Percentiles rank a stretch among this genome's conserved stretches.
phyloP scores from a whole-genome alignment of 2,113 vertebrate genomes.

The Austrofundulus limnaeus region DNA sequence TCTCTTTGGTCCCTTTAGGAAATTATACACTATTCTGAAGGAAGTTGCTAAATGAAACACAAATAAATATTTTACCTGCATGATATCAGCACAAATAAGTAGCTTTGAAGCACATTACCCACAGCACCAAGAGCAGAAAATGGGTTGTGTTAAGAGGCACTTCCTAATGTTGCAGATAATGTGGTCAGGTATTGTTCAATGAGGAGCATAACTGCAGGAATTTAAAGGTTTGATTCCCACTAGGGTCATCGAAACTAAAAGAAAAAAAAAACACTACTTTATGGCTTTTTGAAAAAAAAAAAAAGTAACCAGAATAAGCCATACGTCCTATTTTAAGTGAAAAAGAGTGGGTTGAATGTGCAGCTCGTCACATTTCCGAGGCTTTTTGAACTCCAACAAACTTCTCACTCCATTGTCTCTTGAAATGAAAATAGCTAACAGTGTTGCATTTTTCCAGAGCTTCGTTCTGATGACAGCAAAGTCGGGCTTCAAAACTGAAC shows the following conservation, averaged over 20 bases:
- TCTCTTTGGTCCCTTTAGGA: conserved; percentile 2
- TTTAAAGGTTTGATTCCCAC: conserved; percentile 54
- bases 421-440: conserved; percentile 32
- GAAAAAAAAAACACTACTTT: conserved; percentile 42
- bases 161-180: conserved; percentile 34
- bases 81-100: conserved; percentile 6
- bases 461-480: conserved; percentile 6
- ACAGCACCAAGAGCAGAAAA: conserved; percentile 2
- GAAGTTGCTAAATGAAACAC: not conserved
- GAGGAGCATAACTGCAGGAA: conserved; percentile 37
- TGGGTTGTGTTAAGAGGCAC: conserved; percentile 39
- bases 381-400: conserved; percentile 44
- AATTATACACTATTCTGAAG: not conserved
- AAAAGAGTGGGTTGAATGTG: conserved; percentile 59
- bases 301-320: conserved; percentile 43
- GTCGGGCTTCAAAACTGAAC: conserved; percentile 3
- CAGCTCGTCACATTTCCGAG: conserved; percentile 35
- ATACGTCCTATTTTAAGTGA: conserved; percentile 52
- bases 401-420: conserved; percentile 20
- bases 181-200: conserved; percentile 23
- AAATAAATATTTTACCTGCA: conserved; percentile 13
- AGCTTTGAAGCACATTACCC: conserved; percentile 31
- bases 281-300: conserved; percentile 55
- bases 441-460: conserved; percentile 17
- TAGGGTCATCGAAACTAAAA: conserved; percentile 55